A percentile compares a stretch with the other conserved stretches of the same genome.
These are phyloP conservation scores for Channa argus DNA, from an alignment of 2,113 vertebrate species.

Conservation along the genomic window DNA sequence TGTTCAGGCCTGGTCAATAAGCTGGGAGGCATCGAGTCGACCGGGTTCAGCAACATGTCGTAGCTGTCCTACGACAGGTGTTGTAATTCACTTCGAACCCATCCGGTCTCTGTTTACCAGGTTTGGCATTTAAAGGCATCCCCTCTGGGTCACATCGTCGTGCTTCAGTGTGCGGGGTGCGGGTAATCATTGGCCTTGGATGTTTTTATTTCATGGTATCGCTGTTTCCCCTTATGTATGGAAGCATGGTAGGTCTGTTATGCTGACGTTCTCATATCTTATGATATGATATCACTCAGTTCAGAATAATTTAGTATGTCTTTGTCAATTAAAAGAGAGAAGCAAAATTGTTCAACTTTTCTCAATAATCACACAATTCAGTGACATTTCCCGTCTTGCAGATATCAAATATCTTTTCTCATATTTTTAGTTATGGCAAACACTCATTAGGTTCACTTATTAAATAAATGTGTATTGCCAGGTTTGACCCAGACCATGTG, in stretches of 20 bases:
- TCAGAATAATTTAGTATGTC: not conserved
- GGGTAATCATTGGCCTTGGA: not conserved
- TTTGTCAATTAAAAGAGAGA: too few species aligned
- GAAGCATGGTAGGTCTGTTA: not conserved
- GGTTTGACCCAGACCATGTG: conserved; percentile 4
- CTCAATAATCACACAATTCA: too few species aligned
- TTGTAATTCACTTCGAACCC: not conserved
- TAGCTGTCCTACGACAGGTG: conserved; percentile 38
- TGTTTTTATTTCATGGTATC: not conserved
- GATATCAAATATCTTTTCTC: too few species aligned
- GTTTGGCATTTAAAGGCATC: not conserved
- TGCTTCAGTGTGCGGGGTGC: too few species aligned
- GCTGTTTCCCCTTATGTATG: not conserved
- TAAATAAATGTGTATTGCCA: too few species aligned
- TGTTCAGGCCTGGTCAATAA: conserved; percentile 19
- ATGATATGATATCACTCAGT: not conserved
- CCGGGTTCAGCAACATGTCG: conserved; percentile 9
- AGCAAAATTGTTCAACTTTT: too few species aligned
- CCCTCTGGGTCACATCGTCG: too few species aligned
- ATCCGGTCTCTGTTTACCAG: not conserved
- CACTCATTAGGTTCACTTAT: too few species aligned
- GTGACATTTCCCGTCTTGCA: not conserved
- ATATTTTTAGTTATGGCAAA: too few species aligned
- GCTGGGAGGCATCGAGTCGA: not conserved
- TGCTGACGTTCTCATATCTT: not conserved